phyloP scores from a whole-genome alignment of 2,888 invertebrate species.

The Drosophila leonis region DNA sequence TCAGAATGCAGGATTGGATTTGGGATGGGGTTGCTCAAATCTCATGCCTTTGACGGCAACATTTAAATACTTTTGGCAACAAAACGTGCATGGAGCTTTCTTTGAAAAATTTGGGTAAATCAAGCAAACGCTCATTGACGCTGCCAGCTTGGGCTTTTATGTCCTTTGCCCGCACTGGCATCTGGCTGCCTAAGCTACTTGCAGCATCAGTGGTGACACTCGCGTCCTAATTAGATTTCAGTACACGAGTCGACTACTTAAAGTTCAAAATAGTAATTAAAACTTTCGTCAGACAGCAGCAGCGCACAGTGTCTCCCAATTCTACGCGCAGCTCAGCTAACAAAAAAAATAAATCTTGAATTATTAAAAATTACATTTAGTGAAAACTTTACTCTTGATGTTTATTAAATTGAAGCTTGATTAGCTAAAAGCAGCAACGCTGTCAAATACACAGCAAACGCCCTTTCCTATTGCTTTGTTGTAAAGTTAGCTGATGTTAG shows the following conservation, averaged over 20 bases:
- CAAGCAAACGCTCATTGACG: constrained; percentile 51
- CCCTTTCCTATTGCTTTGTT: not conserved
- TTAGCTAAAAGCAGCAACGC: not conserved
- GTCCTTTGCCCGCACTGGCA: constrained; percentile 14
- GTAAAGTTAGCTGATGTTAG: not conserved
- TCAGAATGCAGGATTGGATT: not conserved
- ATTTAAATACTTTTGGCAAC: constrained; percentile 77
- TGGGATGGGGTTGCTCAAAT: constrained; percentile 17
- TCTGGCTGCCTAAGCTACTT: constrained; percentile 55
- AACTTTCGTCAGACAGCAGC: constrained; percentile 81
- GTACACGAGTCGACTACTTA: constrained; percentile 82
- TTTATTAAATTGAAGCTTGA: constrained; percentile 1
- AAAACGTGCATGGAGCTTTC: constrained; percentile 44
- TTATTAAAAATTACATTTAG: constrained; percentile 24
- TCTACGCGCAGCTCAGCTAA: constrained; percentile 18
- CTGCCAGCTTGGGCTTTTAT: constrained; percentile 9
- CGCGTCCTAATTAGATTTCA: constrained; percentile 81
- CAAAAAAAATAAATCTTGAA: constrained; percentile 38
- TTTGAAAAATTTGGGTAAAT: constrained; percentile 42
- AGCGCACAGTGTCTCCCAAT: constrained; percentile 45
- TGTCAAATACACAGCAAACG: not conserved
- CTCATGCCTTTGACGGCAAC: constrained; percentile 66
- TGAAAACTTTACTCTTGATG: constrained; percentile 1
- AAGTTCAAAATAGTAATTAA: constrained; percentile 83
- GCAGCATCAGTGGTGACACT: constrained; percentile 50